Percentiles rank a stretch among this genome's conserved stretches.
These are phyloP conservation scores for Zophobas morio DNA, from an alignment of 1,140 invertebrate species.

Conservation along the genomic window DNA sequence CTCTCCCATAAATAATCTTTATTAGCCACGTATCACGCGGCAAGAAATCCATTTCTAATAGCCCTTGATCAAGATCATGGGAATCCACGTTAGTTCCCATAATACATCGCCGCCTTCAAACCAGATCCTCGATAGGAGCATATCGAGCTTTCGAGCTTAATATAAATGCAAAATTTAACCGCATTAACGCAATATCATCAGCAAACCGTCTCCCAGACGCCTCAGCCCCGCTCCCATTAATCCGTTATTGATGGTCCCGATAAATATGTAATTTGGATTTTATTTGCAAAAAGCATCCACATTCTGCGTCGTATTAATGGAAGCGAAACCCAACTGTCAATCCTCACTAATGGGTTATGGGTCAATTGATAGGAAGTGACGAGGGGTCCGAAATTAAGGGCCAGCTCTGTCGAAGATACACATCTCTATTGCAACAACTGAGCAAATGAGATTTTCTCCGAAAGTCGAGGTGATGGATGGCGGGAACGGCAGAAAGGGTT, in stretches of 20 bases:
- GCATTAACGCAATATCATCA: conserved; percentile 12
- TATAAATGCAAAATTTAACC: conserved; percentile 31
- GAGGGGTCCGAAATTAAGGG: conserved; percentile 27
- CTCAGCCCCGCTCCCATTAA: neutral
- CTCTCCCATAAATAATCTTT: conserved; percentile 13
- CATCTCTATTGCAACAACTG: conserved; percentile 37
- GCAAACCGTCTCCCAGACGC: neutral
- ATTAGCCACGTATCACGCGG: neutral
- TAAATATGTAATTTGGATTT: neutral
- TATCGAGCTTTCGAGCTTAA: conserved; percentile 15
- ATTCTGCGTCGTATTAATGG: neutral
- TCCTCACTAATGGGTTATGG: conserved; percentile 27
- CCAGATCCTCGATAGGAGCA: conserved; percentile 3
- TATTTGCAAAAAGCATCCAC: neutral
- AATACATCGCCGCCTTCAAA: conserved; percentile 1
- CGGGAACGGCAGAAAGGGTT: conserved; percentile 16
- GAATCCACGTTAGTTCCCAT: conserved; percentile 18
- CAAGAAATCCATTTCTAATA: conserved; percentile 16
- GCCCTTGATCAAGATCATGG: conserved; percentile 9
- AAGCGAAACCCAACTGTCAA: conserved; percentile 28
- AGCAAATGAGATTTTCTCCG: conserved; percentile 27
- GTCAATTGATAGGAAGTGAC: conserved; percentile 25
- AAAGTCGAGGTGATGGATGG: conserved; percentile 26
- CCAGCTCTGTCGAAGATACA: conserved; percentile 27
- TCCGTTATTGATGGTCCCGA: neutral